Conservation (phyloP, 2,888 invertebrate species). For the Papilio gigon region DNA sequence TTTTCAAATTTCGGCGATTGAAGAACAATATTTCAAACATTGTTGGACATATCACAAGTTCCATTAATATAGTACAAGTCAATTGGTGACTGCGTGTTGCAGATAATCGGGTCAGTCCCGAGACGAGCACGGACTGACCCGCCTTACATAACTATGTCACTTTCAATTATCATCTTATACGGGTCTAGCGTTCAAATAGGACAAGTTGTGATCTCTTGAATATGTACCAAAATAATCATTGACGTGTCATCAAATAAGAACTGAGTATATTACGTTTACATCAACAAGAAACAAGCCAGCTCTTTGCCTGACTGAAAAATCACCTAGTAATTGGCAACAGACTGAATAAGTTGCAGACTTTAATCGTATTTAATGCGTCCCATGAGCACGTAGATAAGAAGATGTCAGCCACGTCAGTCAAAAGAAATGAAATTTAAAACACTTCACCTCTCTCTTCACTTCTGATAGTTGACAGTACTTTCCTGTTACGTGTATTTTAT, state of each 20-base stretch:
- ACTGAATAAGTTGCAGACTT: neutral
- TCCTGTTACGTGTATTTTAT: too few species aligned
- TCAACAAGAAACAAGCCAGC: too few species aligned
- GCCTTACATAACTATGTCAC: conserved; percentile 3
- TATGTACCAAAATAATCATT: neutral
- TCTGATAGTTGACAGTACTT: neutral
- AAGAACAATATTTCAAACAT: neutral
- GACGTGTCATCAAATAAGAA: too few species aligned
- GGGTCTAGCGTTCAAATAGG: neutral
- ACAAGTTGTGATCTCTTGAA: neutral
- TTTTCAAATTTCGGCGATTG: neutral
- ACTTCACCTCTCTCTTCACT: neutral
- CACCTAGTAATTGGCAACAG: neutral
- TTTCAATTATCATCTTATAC: conserved; percentile 10
- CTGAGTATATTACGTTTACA: too few species aligned
- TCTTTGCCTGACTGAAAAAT: too few species aligned
- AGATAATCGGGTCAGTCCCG: conserved; percentile 16
- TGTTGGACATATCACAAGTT: neutral
- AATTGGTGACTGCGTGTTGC: conserved; percentile 13
- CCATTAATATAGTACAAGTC: neutral
- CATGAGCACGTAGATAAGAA: too few species aligned
- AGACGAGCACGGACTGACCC: conserved; percentile 4
- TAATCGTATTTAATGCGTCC: too few species aligned
- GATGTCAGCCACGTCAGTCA: too few species aligned
- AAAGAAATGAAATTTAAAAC: too few species aligned